Conservation (phyloP, 2,888 invertebrate species). For the Ophraella communa region DNA sequence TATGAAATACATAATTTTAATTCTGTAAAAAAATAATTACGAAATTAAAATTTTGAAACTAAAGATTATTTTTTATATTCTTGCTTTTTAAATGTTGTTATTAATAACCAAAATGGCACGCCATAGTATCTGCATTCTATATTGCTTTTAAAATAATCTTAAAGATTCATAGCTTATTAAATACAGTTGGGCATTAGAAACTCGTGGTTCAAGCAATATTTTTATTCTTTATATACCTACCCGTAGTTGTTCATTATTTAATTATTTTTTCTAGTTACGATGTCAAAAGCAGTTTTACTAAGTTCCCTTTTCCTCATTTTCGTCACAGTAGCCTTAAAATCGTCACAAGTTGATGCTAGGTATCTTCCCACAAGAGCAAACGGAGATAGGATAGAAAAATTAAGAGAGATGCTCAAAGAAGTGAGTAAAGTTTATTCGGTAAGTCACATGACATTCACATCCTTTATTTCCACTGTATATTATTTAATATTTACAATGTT, state of each 20-base stretch:
- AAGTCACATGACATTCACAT: slow-evolving; percentile 35
- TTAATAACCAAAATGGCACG: too few relatives aligned
- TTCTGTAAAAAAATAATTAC: too few relatives aligned
- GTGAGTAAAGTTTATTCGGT: slow-evolving; percentile 55
- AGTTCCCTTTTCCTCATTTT: slow-evolving; percentile 36
- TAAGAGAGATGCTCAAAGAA: slow-evolving; percentile 64
- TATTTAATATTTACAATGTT: background rate
- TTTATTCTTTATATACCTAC: background rate
- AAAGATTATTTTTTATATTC: too few relatives aligned
- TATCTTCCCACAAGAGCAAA: slow-evolving; percentile 64
- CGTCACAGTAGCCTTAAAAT: slow-evolving; percentile 55
- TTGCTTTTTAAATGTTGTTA: too few relatives aligned
- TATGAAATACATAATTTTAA: too few relatives aligned
- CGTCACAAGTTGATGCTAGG: slow-evolving; percentile 55
- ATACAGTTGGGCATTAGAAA: too few relatives aligned
- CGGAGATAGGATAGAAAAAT: slow-evolving; percentile 63
- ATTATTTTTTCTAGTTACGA: slow-evolving; percentile 8
- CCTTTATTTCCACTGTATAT: slow-evolving; percentile 25
- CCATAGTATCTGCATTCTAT: too few relatives aligned
- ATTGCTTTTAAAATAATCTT: too few relatives aligned
- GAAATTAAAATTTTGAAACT: too few relatives aligned
- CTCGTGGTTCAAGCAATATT: too few relatives aligned
- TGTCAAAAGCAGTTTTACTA: slow-evolving; percentile 34
- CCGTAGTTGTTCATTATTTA: too few relatives aligned
- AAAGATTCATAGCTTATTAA: too few relatives aligned